A percentile compares a stretch with the other conserved stretches of the same genome.
Evolutionary conservation across 1,140 invertebrate species (phyloP).

Genomic region (Cephus cinctus): DNA sequence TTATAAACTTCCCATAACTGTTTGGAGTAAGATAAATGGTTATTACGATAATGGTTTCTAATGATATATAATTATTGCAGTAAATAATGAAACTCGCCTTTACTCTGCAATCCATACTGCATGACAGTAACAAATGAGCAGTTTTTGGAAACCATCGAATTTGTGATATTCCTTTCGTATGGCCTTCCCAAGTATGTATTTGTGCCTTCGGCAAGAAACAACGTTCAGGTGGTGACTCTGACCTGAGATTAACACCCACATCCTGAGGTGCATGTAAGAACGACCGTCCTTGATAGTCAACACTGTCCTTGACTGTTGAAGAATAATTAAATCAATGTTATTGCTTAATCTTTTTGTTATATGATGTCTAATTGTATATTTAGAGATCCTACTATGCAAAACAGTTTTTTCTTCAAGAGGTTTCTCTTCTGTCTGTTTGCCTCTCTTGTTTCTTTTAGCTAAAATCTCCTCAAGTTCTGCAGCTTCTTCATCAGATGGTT

Average conservation of each 20-base stretch:
- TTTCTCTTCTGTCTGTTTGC: constrained; percentile 85
- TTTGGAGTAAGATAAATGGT: constrained; percentile 31
- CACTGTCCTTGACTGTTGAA: constrained; percentile 82
- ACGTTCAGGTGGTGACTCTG: constrained; percentile 89
- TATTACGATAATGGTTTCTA: not conserved
- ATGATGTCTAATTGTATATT: too few species aligned
- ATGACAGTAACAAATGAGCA: constrained; percentile 93
- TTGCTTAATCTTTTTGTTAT: too few species aligned
- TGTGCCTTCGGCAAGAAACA: constrained; percentile 98
- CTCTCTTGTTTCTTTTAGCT: constrained; percentile 86
- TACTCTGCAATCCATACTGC: constrained; percentile 95
- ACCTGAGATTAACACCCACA: constrained; percentile 91
- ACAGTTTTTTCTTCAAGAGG: constrained; percentile 92
- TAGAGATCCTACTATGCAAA: constrained; percentile 83
- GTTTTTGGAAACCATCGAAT: constrained; percentile 95
- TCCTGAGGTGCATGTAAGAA: constrained; percentile 94
- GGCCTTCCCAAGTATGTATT: constrained; percentile 95
- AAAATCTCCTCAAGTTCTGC: constrained; percentile 92
- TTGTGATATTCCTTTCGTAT: constrained; percentile 95
- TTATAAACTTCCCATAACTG: constrained; percentile 99
- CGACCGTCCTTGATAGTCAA: constrained; percentile 96
- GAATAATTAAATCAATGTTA: constrained; percentile 21
- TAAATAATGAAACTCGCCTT: constrained; percentile 64
- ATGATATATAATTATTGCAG: constrained; percentile 7
- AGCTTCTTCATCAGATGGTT: constrained; percentile 89